Conservation (phyloP, 2,888 invertebrate species). For the Nephrotoma appendiculata region DNA sequence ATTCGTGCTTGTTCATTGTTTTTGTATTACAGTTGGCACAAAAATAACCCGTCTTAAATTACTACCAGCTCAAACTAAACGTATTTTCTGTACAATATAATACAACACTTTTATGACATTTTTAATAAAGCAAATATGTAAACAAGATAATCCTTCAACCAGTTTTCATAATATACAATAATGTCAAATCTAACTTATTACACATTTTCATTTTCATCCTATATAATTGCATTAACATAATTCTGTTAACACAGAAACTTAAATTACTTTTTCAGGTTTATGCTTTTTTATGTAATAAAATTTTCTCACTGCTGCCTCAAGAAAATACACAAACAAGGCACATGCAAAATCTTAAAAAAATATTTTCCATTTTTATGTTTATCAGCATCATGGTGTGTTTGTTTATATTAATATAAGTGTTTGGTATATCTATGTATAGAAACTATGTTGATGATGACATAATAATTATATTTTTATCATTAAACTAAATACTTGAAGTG, state of each 20-base stretch:
- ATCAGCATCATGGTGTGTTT: neutral
- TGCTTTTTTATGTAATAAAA: neutral
- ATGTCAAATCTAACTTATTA: neutral
- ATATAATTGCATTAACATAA: neutral
- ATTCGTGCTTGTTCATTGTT: no score
- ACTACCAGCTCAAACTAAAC: no score
- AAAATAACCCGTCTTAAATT: no score
- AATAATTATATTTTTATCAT: neutral
- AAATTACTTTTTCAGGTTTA: neutral
- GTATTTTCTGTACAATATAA: no score
- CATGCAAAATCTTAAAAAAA: neutral
- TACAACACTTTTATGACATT: no score
- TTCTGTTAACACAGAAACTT: neutral
- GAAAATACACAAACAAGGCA: neutral
- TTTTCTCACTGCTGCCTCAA: neutral
- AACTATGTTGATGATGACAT: neutral
- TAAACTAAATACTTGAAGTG: neutral
- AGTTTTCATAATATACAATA: neutral
- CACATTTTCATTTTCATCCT: neutral
- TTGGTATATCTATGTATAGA: neutral
- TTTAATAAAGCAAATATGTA: neutral
- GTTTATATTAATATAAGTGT: neutral
- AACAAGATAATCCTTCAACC: neutral
- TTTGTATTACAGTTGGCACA: no score
- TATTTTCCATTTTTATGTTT: neutral